Percentiles rank a stretch among this genome's conserved stretches.
Evolutionary conservation across 2,113 vertebrate genomes (phyloP).

Genomic region (Trematocara marginatum): DNA sequence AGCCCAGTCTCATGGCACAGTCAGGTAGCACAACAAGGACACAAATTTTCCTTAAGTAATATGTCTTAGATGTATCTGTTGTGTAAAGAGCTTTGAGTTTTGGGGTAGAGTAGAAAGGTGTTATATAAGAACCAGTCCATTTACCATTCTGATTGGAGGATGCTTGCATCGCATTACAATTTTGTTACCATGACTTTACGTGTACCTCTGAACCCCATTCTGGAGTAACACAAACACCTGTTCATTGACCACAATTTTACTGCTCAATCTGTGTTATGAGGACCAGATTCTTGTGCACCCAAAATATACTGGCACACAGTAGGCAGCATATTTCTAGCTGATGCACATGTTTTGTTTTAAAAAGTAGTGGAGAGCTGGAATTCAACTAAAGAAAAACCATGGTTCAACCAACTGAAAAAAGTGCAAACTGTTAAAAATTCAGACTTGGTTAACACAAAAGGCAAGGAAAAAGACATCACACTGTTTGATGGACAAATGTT

Average conservation of each 20-base stretch:
- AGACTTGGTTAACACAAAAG: not conserved
- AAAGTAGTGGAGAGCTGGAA: not conserved
- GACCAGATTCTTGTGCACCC: not conserved
- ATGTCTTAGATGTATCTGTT: not conserved
- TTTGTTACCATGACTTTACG: not conserved
- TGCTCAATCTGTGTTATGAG: not conserved
- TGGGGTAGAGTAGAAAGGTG: not conserved
- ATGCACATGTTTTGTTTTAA: not conserved
- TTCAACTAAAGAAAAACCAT: not conserved
- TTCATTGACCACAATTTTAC: not conserved
- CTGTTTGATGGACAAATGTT: slow-evolving; percentile 31
- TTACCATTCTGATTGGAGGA: not conserved
- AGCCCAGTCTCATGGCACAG: not conserved
- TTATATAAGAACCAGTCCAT: not conserved
- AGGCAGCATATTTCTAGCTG: not conserved
- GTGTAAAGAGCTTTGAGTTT: not conserved
- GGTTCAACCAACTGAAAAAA: not conserved
- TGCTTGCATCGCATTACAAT: not conserved
- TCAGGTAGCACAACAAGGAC: not conserved
- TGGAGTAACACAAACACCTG: not conserved
- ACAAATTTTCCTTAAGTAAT: not conserved
- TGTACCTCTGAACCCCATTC: not conserved
- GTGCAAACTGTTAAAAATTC: not conserved
- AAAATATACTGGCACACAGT: not conserved
- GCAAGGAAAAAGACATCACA: not conserved